Conservation (phyloP, 2,888 invertebrate genomes). For the Euzetes globulus region DNA sequence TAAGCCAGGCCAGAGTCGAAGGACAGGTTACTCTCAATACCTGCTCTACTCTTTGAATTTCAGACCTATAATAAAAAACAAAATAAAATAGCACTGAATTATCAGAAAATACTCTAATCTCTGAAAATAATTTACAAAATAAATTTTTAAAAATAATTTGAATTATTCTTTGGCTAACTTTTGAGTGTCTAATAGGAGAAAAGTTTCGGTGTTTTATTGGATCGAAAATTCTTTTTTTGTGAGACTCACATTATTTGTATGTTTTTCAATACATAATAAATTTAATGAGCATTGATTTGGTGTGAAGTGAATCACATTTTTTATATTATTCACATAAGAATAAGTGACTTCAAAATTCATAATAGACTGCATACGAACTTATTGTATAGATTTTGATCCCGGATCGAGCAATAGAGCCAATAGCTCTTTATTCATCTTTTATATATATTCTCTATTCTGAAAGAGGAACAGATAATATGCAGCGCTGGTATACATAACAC, state of each 20-base stretch:
- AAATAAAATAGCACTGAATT: too few species aligned
- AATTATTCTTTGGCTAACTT: not conserved
- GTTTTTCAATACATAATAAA: slow-evolving; percentile 19
- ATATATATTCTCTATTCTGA: slow-evolving; percentile 8
- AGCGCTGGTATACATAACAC: slow-evolving; percentile 3
- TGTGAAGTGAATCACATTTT: not conserved
- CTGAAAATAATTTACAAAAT: too few species aligned
- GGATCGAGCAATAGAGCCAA: not conserved
- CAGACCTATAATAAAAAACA: not conserved
- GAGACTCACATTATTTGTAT: slow-evolving; percentile 13
- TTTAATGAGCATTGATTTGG: slow-evolving; percentile 16
- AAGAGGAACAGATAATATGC: slow-evolving; percentile 21
- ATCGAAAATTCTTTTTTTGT: not conserved
- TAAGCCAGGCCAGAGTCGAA: slow-evolving; percentile 57
- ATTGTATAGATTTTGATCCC: slow-evolving; percentile 27
- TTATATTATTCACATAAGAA: slow-evolving; percentile 10
- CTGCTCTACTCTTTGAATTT: slow-evolving; percentile 64
- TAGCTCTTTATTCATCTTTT: not conserved
- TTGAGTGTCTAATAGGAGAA: not conserved
- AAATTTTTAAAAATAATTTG: not conserved
- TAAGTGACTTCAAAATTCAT: slow-evolving; percentile 25
- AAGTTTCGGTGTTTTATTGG: not conserved
- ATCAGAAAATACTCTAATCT: too few species aligned
- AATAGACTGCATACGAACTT: slow-evolving; percentile 14
- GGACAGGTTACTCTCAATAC: slow-evolving; percentile 68